Evolutionary conservation across 2,797 vertebrate genomes (phyloP), one percentile per base, ranked within the genome.

Genomic region (Sphaeramia orbicularis): DNA sequence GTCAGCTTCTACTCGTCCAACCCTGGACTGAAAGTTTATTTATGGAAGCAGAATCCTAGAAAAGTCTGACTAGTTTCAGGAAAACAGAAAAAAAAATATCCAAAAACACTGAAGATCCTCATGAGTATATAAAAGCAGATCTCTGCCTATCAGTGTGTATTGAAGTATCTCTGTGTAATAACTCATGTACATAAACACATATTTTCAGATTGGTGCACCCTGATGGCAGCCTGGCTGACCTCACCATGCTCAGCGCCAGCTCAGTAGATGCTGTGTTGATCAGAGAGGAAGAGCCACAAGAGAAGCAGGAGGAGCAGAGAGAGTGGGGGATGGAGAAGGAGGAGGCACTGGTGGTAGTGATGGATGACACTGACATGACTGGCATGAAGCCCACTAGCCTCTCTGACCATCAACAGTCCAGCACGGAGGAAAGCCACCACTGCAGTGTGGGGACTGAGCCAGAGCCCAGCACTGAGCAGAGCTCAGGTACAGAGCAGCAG

Each of bases 191-290:
- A n/a, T n/a, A n/a, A n/a, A n/a, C 2, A 2, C 30, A 0, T 51
- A 44, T 84, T 56, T 43, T 27, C 94, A 99, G 98, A 83, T 86
- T 99, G 81, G 98, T 95, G 15, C 95, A 98, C 79, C 96, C 92
- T 8, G 97, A 99, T 7, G 97, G 96, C 63, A 99, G 97, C 83
- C 92, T 99, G 71, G 96, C 96, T 0, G 98, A 99, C 89, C 91
- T 99, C 62, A 94, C 96, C 80, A 94, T 98, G 95, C 93, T 97
- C 90, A 97, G 95, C 68, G 82, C 94, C 72, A 93, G 92, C 42
- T 78, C 94, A 8, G 94, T 91, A 78, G 86, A 88, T 0, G 67
- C 74, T 0, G 64, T 84, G 48, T 92, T 94, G 78, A 91, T 92
- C 57, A 89, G 85, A 7, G 93, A 93, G 37, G 66, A 68, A 38